A percentile compares a stretch with the other conserved stretches of the same genome.
Conservation (phyloP, 2,113 vertebrate species). For the Myiozetetes cayanensis region DNA sequence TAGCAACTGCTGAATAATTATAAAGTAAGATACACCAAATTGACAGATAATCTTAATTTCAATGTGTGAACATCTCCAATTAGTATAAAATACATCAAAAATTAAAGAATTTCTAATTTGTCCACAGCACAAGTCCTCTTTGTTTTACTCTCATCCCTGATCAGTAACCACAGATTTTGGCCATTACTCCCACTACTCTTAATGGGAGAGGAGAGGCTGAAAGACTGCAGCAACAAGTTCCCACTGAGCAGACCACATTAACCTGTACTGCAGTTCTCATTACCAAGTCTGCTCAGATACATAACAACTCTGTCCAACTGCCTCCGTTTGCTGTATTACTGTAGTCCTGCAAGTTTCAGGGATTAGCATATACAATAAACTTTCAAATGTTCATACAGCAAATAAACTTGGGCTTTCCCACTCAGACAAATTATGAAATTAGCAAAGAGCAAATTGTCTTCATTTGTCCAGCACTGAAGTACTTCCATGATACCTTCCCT, state of each 20-base stretch:
- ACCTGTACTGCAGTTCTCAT: background rate
- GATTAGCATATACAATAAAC: background rate
- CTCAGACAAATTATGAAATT: background rate
- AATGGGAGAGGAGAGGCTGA: background rate
- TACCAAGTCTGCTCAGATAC: background rate
- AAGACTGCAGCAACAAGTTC: background rate
- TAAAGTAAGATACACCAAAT: slow-evolving; percentile 57
- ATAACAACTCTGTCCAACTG: background rate
- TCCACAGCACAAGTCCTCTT: slow-evolving; percentile 10
- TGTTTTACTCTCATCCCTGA: background rate
- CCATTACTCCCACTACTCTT: background rate
- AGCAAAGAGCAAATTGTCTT: background rate
- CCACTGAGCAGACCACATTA: background rate
- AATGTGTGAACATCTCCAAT: slow-evolving; percentile 57
- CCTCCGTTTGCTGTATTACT: background rate
- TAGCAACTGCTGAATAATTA: slow-evolving; percentile 65
- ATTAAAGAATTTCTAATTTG: slow-evolving; percentile 24
- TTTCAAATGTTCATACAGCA: slow-evolving; percentile 1
- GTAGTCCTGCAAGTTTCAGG: slow-evolving; percentile 20
- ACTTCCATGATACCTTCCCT: background rate
- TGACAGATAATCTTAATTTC: slow-evolving; percentile 57
- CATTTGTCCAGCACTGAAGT: background rate
- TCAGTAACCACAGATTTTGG: background rate
- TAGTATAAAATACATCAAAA: slow-evolving; percentile 53
- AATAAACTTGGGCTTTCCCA: slow-evolving; percentile 4